These are phyloP conservation scores for Phaethornis superciliosus DNA, from an alignment of 2,113 vertebrate genomes.

Conservation along the genomic window DNA sequence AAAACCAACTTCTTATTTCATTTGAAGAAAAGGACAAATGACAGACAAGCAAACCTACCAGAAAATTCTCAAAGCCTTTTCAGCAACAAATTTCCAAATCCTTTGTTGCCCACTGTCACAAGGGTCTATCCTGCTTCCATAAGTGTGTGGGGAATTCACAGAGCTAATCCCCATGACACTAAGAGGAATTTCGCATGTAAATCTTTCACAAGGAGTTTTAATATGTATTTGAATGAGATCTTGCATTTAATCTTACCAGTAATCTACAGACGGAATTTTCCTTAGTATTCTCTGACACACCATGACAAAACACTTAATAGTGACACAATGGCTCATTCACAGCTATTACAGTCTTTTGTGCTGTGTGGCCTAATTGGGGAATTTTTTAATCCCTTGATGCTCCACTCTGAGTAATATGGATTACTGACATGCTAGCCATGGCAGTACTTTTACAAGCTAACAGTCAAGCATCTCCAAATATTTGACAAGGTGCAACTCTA, in stretches of 20 bases:
- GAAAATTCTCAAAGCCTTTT: background rate
- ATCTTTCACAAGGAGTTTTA: background rate
- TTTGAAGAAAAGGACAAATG: background rate
- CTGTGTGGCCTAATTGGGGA: background rate
- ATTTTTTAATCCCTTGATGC: background rate
- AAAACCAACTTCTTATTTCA: background rate
- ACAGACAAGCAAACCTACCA: background rate
- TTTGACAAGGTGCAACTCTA: background rate
- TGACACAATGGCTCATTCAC: conserved; percentile 24
- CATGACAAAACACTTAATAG: conserved; percentile 16
- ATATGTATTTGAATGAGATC: background rate
- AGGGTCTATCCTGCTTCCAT: background rate
- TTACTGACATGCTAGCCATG: background rate
- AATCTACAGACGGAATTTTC: conserved; percentile 10
- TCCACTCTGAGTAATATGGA: background rate
- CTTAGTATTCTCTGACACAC: conserved; percentile 2
- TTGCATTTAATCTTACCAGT: background rate
- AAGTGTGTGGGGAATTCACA: background rate
- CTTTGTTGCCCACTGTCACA: background rate
- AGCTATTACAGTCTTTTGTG: background rate
- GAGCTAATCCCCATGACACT: background rate
- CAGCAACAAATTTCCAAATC: background rate
- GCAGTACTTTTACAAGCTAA: background rate
- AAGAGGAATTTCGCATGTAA: background rate
- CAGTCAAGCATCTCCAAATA: background rate